A percentile compares a stretch with the other conserved stretches of the same genome.
These are phyloP conservation scores for Orycteropus afer DNA, from an alignment of 2,113 vertebrate genomes.

Conservation along the genomic window DNA sequence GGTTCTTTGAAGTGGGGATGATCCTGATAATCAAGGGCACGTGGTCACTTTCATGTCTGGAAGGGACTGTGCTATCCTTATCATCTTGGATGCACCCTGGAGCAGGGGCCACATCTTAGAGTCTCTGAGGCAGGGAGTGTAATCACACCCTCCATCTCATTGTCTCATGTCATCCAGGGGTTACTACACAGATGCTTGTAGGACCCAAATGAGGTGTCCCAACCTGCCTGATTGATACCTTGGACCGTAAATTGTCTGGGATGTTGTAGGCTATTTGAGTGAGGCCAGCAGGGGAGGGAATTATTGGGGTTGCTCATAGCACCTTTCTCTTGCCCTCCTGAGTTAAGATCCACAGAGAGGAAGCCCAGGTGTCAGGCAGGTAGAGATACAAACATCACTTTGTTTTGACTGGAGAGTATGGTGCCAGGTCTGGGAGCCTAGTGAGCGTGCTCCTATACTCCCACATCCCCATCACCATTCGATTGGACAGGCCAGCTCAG, in stretches of 20 bases:
- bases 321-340: neutral
- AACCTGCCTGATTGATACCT: accelerated
- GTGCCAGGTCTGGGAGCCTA: neutral
- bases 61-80: neutral
- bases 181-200: neutral
- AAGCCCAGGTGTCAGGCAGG: neutral
- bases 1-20: neutral
- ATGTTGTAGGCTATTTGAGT: neutral
- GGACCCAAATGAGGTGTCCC: neutral
- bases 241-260: neutral
- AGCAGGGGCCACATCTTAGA: neutral
- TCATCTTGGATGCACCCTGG: neutral
- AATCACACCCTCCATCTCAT: accelerated
- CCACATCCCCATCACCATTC: accelerated
- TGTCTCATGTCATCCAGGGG: neutral
- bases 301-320: accelerated
- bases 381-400: neutral
- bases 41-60: neutral
- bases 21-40: accelerated
- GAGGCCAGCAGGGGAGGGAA: neutral
- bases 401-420: neutral
- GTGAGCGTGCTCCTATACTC: neutral
- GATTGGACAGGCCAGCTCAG: neutral
- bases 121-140: neutral
- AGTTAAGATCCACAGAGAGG: neutral